Percentiles rank a stretch among this genome's conserved stretches.
phyloP scores from a whole-genome alignment of 1,140 invertebrate genomes.

The Arion vulgaris region DNA sequence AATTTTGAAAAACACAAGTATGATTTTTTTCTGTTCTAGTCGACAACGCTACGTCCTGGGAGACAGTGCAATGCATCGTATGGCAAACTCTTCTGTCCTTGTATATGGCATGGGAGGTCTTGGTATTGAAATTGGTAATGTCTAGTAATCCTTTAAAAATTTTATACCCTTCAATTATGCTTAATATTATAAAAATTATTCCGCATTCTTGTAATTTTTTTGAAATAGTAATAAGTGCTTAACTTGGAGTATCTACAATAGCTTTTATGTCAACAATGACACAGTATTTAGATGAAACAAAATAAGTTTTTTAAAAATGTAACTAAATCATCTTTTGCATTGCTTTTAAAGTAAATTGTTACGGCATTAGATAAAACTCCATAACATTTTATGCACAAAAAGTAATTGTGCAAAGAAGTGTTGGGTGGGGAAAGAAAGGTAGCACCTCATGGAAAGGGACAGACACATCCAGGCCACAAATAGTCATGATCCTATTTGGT shows the following conservation, averaged over 20 bases:
- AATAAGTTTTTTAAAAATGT: too few relatives aligned
- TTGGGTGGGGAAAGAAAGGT: too few relatives aligned
- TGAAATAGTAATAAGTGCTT: background rate
- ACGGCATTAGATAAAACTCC: too few relatives aligned
- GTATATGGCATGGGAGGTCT: constrained; percentile 71
- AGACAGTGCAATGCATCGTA: constrained; percentile 71
- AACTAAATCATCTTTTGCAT: too few relatives aligned
- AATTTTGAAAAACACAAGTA: background rate
- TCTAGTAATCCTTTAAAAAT: constrained; percentile 70
- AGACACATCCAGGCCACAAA: too few relatives aligned
- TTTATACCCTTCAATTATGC: constrained; percentile 49
- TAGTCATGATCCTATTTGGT: too few relatives aligned
- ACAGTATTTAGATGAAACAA: too few relatives aligned
- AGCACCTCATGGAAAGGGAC: too few relatives aligned
- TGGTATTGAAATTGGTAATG: constrained; percentile 72
- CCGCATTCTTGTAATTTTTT: background rate
- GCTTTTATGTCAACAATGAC: too few relatives aligned
- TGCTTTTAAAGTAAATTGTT: too few relatives aligned
- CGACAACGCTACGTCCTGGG: constrained; percentile 72
- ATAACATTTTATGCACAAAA: too few relatives aligned
- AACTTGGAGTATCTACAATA: background rate
- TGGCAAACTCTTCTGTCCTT: constrained; percentile 69
- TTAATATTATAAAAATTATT: background rate
- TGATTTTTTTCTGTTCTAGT: constrained; percentile 55
- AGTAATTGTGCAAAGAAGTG: too few relatives aligned